Evolutionary conservation across 1,140 invertebrate species (phyloP).

Genomic region (Pachypeltis micranthus): DNA sequence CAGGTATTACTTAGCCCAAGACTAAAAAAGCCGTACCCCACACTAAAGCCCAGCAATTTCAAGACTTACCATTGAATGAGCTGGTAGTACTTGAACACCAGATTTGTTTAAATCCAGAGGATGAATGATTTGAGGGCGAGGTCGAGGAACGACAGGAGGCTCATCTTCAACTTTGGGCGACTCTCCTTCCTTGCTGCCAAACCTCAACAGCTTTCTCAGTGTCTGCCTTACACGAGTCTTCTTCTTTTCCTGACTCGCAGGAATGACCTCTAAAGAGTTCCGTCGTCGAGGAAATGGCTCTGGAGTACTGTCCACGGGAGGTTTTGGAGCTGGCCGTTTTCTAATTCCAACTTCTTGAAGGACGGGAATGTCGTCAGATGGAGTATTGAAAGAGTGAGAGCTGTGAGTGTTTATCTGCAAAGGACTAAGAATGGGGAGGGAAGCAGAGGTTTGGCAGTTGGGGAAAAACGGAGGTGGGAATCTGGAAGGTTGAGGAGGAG

Average conservation of each 20-base stretch:
- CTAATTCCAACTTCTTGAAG: neutral
- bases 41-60: neutral
- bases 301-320: constrained; percentile 33
- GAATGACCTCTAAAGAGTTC: constrained; percentile 2
- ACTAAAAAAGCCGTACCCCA: neutral
- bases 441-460: neutral
- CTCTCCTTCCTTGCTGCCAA: constrained; percentile 41
- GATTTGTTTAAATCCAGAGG: constrained; percentile 70
- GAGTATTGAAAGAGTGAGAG: neutral
- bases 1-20: neutral
- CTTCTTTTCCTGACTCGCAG: constrained; percentile 45
- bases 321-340: constrained; percentile 43
- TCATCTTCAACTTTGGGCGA: constrained; percentile 38
- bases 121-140: constrained; percentile 73
- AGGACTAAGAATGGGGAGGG: neutral
- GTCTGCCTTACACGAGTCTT: constrained; percentile 57
- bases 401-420: neutral
- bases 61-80: neutral
- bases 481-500: neutral
- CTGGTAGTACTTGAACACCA: constrained; percentile 58
- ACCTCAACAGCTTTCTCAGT: constrained; percentile 66
- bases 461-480: neutral
- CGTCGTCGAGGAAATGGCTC: constrained; percentile 12
- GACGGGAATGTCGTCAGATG: neutral
- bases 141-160: constrained; percentile 43